These are phyloP conservation scores for Agrypnus murinus DNA, from an alignment of 2,888 invertebrate genomes.

Conservation along the genomic window DNA sequence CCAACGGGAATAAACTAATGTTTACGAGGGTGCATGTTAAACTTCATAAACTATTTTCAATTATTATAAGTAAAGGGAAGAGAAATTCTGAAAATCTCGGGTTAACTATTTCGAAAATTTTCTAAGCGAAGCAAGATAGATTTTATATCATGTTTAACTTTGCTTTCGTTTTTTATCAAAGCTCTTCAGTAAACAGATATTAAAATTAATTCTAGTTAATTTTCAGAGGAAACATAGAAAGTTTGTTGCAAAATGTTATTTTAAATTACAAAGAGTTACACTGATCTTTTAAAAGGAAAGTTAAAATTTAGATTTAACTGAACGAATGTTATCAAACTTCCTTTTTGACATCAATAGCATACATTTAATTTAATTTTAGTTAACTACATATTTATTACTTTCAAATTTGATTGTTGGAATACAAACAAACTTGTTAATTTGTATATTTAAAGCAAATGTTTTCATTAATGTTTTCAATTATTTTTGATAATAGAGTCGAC, in stretches of 20 bases:
- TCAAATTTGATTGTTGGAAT: too few relatives aligned
- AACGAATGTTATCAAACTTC: not conserved
- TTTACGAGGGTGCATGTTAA: conserved; percentile 28
- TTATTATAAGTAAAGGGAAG: conserved; percentile 31
- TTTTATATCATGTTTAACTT: too few relatives aligned
- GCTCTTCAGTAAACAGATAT: too few relatives aligned
- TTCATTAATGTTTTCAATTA: too few relatives aligned
- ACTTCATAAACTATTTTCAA: conserved; percentile 37
- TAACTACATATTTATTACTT: too few relatives aligned
- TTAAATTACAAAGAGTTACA: not conserved
- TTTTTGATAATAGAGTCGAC: too few relatives aligned
- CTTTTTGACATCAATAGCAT: not conserved
- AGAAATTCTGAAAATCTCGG: not conserved
- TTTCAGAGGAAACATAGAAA: not conserved
- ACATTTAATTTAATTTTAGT: too few relatives aligned
- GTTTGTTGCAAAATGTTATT: conserved; percentile 4
- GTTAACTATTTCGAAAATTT: conserved; percentile 7
- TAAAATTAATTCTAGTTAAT: not conserved
- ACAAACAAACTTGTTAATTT: too few relatives aligned
- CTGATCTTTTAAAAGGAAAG: conserved; percentile 1
- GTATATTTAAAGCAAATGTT: too few relatives aligned
- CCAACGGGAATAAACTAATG: conserved; percentile 15
- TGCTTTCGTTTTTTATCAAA: too few relatives aligned
- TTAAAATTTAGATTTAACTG: not conserved
- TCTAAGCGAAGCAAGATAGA: not conserved